Conservation (phyloP, 2,797 vertebrate species). For the Coregonus ussuriensis region DNA sequence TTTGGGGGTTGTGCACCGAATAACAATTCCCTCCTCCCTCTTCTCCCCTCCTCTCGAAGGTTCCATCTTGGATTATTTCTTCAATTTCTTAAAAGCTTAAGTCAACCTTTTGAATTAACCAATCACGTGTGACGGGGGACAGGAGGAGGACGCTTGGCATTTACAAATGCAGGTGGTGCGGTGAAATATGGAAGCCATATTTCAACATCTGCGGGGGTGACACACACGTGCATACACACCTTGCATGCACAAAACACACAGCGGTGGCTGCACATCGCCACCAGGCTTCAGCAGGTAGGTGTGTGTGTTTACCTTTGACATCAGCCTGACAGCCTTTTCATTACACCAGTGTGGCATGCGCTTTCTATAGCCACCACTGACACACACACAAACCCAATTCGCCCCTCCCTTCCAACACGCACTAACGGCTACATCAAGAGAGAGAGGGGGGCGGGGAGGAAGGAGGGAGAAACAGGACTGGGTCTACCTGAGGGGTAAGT, state of each 20-base stretch:
- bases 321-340: slow-evolving; percentile 69
- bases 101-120: slow-evolving; percentile 56
- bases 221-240: neutral
- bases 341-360: slow-evolving; percentile 61
- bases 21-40: slow-evolving; percentile 34
- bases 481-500: slow-evolving; percentile 32
- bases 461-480: slow-evolving; percentile 10
- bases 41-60: slow-evolving; percentile 8
- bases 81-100: slow-evolving; percentile 68
- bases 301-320: slow-evolving; percentile 63
- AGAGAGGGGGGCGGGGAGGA: slow-evolving; percentile 5
- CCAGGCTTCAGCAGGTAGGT: slow-evolving; percentile 38
- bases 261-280: slow-evolving; percentile 27
- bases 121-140: slow-evolving; percentile 47
- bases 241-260: slow-evolving; percentile 21
- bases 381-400: neutral
- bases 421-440: slow-evolving; percentile 13
- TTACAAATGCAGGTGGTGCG: slow-evolving; percentile 68
- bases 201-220: slow-evolving; percentile 58
- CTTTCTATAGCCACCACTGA: slow-evolving; percentile 36
- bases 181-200: slow-evolving; percentile 68
- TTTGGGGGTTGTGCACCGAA: slow-evolving; percentile 41
- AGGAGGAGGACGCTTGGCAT: slow-evolving; percentile 59
- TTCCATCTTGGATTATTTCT: slow-evolving; percentile 58
- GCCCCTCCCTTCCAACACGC: too few species aligned